Evolutionary conservation across 2,797 vertebrate genomes (phyloP), one percentile per base, ranked within the genome.

Genomic region (Steatocranus sp.): DNA sequence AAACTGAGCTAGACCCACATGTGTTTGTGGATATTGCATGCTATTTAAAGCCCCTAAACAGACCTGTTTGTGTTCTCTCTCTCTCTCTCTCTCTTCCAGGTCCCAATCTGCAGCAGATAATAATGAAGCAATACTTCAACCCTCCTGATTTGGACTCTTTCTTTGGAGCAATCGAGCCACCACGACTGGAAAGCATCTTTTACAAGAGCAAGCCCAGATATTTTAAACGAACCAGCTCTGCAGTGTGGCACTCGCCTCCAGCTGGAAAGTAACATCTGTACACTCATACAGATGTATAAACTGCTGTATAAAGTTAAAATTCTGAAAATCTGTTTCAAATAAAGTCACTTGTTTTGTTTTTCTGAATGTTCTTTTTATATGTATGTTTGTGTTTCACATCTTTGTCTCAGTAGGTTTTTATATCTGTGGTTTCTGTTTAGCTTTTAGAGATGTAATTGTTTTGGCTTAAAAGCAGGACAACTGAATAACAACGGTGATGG

Each of bases 221-320:
- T 90, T 97, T 97, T 80, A 99, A 99, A 89, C 97, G 98, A 53
- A 99, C 98, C 1, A 99, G 98, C 91, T 99, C 98, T 0, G 98
- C 98, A 0, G 97, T 98, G 9, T 99, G 98, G 98, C 95, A 97
- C 85, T 98, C 98, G 0, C 97, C 98, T 0, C 98, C 98, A 8
- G 17, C 18, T 51, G 89, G 75, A 66, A 94, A 92, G 77, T 94
- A 81, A 87, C n/a, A n/a, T 80, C 81, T 85, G 83, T 86, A 68
- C 38, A 76, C 68, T 78, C 38, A 58, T 86, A 30, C 75, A 75
- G 77, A 86, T 81, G 11, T 49, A 11, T 54, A 51, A 23, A 23
- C 61, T 81, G 66, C 61, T 93, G 91, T 92, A 88, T 70, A 90
- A 76, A 79, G 41, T 80, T 63, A 41, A 78, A 83, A 90, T 48